Evolutionary conservation across 1,140 invertebrate species (phyloP).

Genomic region (Nasonia longicornis): DNA sequence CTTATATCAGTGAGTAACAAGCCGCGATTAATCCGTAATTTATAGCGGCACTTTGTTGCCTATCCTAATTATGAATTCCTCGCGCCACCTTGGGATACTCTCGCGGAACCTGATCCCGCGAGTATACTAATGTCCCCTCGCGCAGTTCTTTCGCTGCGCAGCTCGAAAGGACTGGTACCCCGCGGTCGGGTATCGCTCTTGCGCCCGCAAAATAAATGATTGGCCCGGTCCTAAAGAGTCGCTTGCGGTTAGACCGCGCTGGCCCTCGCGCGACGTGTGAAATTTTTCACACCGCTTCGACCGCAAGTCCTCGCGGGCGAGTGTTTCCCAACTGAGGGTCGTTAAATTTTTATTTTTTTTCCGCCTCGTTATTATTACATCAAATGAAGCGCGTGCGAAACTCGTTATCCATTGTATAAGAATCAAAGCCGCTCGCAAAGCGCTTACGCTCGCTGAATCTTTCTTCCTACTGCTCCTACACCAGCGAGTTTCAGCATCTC

Average conservation of each 20-base stretch:
- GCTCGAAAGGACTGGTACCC: not conserved
- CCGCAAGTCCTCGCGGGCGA: too few species aligned
- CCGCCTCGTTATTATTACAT: too few species aligned
- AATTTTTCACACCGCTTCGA: conserved; percentile 9
- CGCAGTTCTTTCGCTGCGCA: too few species aligned
- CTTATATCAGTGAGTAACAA: not conserved
- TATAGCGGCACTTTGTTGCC: not conserved
- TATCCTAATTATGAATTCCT: not conserved
- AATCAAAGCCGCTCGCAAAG: not conserved
- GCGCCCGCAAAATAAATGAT: conserved; percentile 26
- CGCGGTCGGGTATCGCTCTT: not conserved
- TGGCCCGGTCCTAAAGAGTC: conserved; percentile 19
- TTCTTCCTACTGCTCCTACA: too few species aligned
- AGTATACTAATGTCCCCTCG: not conserved
- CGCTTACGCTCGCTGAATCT: not conserved
- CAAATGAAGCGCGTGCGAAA: not conserved
- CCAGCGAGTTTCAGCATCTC: not conserved
- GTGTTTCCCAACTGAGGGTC: too few species aligned
- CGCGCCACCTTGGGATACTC: not conserved
- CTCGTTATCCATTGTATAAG: not conserved
- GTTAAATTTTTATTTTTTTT: too few species aligned
- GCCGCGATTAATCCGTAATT: not conserved
- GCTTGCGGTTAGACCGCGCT: conserved; percentile 3
- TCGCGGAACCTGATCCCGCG: not conserved
- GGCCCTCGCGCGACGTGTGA: not conserved